phyloP scores from a whole-genome alignment of 2,888 invertebrate genomes.

The Dryocosmus kuriphilus region DNA sequence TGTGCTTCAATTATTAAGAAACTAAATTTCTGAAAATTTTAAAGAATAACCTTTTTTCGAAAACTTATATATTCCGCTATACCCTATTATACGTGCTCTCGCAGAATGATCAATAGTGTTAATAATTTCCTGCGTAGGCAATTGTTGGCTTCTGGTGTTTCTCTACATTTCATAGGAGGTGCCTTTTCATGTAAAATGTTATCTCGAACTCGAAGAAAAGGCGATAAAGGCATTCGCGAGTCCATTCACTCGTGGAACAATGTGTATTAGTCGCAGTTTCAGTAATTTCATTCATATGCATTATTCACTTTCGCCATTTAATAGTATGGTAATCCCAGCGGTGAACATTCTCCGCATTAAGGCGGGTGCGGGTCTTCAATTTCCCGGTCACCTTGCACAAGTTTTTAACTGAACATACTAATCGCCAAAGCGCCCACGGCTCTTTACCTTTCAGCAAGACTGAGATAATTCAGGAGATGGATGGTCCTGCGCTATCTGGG shows the following conservation, averaged over 20 bases:
- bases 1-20: too few species aligned
- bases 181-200: neutral
- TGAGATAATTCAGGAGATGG: slow-evolving; percentile 10
- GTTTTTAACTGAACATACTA: slow-evolving; percentile 35
- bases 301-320: slow-evolving; percentile 43
- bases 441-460: slow-evolving; percentile 49
- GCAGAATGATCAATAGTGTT: too few species aligned
- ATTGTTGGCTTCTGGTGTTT: neutral
- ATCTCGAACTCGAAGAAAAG: slow-evolving; percentile 5
- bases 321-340: slow-evolving; percentile 42
- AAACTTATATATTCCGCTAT: too few species aligned
- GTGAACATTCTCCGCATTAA: slow-evolving; percentile 23
- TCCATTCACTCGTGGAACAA: slow-evolving; percentile 35
- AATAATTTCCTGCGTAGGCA: slow-evolving; percentile 14
- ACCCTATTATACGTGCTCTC: too few species aligned
- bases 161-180: neutral
- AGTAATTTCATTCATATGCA: slow-evolving; percentile 42
- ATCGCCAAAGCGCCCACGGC: slow-evolving; percentile 33
- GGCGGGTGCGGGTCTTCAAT: slow-evolving; percentile 1
- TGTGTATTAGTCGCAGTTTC: slow-evolving; percentile 36
- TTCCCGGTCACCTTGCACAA: slow-evolving; percentile 15
- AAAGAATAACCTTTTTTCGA: too few species aligned
- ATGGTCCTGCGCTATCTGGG: neutral
- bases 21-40: too few species aligned
- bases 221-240: slow-evolving; percentile 25